Evolutionary conservation across 2,797 vertebrate species (phyloP).

Genomic region (Spondyliosoma cantharus): DNA sequence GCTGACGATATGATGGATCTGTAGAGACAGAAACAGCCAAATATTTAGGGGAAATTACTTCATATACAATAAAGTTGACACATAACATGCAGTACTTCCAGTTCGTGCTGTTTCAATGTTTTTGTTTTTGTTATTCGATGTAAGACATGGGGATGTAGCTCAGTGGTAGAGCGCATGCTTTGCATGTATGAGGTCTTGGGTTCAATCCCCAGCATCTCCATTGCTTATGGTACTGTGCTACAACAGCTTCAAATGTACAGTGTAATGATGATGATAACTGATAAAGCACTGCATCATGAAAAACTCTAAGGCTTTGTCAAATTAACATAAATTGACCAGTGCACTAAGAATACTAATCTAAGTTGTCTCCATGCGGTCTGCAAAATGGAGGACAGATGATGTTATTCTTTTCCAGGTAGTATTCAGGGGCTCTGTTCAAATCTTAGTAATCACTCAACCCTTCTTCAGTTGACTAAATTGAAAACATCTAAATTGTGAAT

Average conservation of each 20-base stretch:
- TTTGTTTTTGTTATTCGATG: not conserved
- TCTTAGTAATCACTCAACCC: not conserved
- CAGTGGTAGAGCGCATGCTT: constrained; percentile 71
- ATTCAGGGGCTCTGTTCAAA: not conserved
- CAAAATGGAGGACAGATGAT: no score
- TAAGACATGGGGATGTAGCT: constrained; percentile 63
- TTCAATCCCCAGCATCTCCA: constrained; percentile 38
- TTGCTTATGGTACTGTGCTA: no score
- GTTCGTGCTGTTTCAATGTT: not conserved
- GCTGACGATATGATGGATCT: constrained; percentile 38
- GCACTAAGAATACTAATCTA: no score
- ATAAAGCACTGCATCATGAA: not conserved
- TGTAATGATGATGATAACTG: not conserved
- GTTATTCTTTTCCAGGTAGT: not conserved
- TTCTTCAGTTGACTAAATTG: not conserved
- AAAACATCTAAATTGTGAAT: not conserved
- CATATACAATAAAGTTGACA: not conserved
- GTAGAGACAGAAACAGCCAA: constrained; percentile 29
- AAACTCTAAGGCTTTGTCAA: not conserved
- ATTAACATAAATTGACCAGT: no score
- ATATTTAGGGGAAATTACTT: constrained; percentile 7
- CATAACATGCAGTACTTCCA: not conserved
- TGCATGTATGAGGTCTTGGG: constrained; percentile 59
- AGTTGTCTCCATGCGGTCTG: no score
- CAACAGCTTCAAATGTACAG: no score